Base-by-base conservation (phyloP, 2,797 vertebrate genomes). In the Odontamblyopus rebecca region DNA sequence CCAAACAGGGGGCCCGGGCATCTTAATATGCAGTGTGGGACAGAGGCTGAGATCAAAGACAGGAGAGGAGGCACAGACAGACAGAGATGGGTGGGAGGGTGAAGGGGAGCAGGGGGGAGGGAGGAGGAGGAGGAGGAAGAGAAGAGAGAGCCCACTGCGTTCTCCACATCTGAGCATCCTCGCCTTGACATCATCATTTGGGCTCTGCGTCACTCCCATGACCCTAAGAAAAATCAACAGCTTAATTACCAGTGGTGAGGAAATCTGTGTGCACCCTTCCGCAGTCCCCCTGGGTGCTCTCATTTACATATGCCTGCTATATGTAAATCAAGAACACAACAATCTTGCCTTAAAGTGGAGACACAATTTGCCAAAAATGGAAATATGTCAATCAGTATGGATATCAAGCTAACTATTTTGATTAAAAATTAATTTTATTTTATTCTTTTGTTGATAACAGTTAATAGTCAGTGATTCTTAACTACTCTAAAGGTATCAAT, bases 1-100 rank as follows among this genome's bases (percentile, higher is more conserved):
- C 91, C 89, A 92, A 92, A 83, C 90, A 92, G 90, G 89, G 86
- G 89, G 86, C 85, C 87, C 70, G 82, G 86, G 89, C 86, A 91
- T 91, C 89, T 92, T 92, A 92, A 91, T 92, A 92, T 92, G 89
- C 91, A 91, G 89, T 76, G 91, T 90, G 89, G 91, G 89, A 89
- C 90, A 91, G 88, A 90, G 90, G 85, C 82, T 75, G 89, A 91
- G 90, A 92, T 92, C 89, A 92, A 92, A 92, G 90, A 80, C 48
- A 54, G 50, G 65, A 54, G 65, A 32, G 29, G 80, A 89, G 84
- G 80, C 86, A 86, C 82, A 90, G 89, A 89, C 89, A 89, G 89
- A 91, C 85, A 89, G 87, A 86, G 79, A 87, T 67, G 65, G 82
- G 88, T 85, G 86, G 82, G 86, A 74, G 83, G 73, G 67, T 69